phyloP scores from a whole-genome alignment of 1,140 invertebrate species.

The Zaprionus gabonicus region DNA sequence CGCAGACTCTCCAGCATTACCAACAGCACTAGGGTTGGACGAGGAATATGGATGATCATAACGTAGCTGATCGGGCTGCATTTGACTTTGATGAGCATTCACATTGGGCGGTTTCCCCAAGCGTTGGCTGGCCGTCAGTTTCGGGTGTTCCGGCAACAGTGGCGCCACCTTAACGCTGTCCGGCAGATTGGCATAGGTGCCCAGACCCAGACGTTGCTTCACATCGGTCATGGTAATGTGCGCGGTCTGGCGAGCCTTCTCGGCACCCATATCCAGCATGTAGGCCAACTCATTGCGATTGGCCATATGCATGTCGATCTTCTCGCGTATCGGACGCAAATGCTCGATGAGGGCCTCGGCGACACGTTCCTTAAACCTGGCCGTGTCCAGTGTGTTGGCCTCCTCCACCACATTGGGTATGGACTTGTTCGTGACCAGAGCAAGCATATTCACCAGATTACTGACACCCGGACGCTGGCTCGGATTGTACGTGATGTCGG shows the following conservation, averaged over 20 bases:
- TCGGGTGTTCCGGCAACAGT: constrained; percentile 43
- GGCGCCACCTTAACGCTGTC: constrained; percentile 49
- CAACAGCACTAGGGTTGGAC: too few relatives aligned
- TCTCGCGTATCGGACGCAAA: constrained; percentile 89
- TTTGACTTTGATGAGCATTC: constrained; percentile 37
- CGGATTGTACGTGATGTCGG: constrained; percentile 92
- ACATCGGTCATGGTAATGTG: constrained; percentile 89
- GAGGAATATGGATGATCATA: constrained; percentile 12
- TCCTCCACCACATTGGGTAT: constrained; percentile 90
- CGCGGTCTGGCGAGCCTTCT: constrained; percentile 89
- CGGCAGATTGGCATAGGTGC: constrained; percentile 47
- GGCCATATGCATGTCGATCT: constrained; percentile 87
- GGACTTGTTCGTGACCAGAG: constrained; percentile 89
- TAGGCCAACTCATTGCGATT: constrained; percentile 88
- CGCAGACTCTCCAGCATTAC: constrained; percentile 35
- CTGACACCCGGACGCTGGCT: constrained; percentile 92
- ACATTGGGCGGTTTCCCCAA: constrained; percentile 28
- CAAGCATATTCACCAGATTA: constrained; percentile 95
- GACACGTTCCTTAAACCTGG: constrained; percentile 91
- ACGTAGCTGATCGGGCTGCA: constrained; percentile 38
- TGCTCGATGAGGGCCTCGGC: constrained; percentile 90
- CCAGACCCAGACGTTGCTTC: constrained; percentile 87
- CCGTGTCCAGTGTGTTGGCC: constrained; percentile 89
- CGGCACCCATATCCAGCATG: constrained; percentile 89
- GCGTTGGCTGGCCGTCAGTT: constrained; percentile 47